phyloP scores from a whole-genome alignment of 2,797 vertebrate genomes.

The Pampus argenteus region DNA sequence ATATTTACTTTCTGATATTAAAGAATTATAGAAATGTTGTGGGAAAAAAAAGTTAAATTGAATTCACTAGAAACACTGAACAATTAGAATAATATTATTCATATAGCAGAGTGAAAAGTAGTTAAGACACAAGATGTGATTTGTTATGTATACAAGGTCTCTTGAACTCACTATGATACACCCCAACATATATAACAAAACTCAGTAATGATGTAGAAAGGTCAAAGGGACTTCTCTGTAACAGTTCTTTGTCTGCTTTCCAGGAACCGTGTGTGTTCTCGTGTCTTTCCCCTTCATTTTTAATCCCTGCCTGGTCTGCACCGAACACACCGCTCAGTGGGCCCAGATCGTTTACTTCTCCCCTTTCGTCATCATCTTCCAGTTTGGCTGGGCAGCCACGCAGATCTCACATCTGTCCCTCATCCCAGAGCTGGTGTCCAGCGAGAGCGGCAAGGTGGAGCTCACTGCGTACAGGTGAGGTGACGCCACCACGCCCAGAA shows the following conservation, averaged over 20 bases:
- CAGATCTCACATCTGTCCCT: conserved; percentile 94
- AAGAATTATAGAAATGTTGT: too few species aligned
- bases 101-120: not conserved
- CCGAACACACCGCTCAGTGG: conserved; percentile 81
- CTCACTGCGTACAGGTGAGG: conserved; percentile 91
- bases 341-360: conserved; percentile 86
- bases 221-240: not conserved
- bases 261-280: conserved; percentile 88
- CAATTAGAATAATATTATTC: not conserved
- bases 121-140: not conserved
- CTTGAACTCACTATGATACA: too few species aligned
- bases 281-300: conserved; percentile 93
- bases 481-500: not conserved
- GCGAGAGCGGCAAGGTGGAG: conserved; percentile 90
- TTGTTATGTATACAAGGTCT: too few species aligned
- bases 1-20: too few species aligned
- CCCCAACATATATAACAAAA: too few species aligned
- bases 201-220: not conserved
- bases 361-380: conserved; percentile 91
- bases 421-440: conserved; percentile 90
- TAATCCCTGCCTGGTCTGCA: conserved; percentile 89
- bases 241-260: not conserved
- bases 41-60: too few species aligned
- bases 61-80: not conserved
- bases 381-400: conserved; percentile 91